Percentiles rank a stretch among this genome's conserved stretches.
These are phyloP conservation scores for Theristus sp. DNA, from an alignment of 2,888 invertebrate genomes.

Conservation along the genomic window DNA sequence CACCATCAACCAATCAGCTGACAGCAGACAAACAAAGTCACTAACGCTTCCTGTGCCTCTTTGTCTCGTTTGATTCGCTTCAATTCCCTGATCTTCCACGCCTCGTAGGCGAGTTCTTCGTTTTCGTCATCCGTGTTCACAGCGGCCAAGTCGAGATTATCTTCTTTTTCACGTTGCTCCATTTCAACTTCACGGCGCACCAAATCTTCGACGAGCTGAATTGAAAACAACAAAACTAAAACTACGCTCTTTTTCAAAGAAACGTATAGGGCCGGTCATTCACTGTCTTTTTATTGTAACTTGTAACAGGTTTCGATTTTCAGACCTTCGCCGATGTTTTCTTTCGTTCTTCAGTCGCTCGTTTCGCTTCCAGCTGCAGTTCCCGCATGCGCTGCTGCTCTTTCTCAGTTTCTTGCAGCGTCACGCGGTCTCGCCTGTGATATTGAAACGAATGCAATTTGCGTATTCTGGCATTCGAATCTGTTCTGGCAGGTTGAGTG, in stretches of 20 bases:
- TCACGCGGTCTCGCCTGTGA: constrained; percentile 55
- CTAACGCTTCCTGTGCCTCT: constrained; percentile 77
- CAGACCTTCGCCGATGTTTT: constrained; percentile 61
- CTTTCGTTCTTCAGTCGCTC: constrained; percentile 67
- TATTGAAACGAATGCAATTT: no score
- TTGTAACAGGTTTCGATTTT: background rate
- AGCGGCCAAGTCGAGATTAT: constrained; percentile 18
- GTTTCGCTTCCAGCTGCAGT: constrained; percentile 58
- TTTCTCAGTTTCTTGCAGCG: constrained; percentile 79
- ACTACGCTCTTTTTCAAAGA: background rate
- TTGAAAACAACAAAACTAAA: background rate
- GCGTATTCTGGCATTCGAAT: no score
- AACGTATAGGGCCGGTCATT: no score
- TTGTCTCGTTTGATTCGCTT: constrained; percentile 86
- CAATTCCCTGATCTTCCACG: constrained; percentile 91
- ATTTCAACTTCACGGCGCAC: constrained; percentile 54
- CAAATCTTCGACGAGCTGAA: constrained; percentile 52
- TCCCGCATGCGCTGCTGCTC: constrained; percentile 66
- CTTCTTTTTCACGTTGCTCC: constrained; percentile 40
- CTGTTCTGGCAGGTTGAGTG: no score
- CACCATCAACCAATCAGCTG: no score
- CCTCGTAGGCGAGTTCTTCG: constrained; percentile 48
- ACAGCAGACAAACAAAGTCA: no score
- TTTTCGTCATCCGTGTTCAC: constrained; percentile 27
- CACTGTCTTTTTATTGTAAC: background rate